Evolutionary conservation across 2,888 invertebrate genomes (phyloP), one percentile per base, ranked within the genome.

Genomic region (Machimus atricapillus): DNA sequence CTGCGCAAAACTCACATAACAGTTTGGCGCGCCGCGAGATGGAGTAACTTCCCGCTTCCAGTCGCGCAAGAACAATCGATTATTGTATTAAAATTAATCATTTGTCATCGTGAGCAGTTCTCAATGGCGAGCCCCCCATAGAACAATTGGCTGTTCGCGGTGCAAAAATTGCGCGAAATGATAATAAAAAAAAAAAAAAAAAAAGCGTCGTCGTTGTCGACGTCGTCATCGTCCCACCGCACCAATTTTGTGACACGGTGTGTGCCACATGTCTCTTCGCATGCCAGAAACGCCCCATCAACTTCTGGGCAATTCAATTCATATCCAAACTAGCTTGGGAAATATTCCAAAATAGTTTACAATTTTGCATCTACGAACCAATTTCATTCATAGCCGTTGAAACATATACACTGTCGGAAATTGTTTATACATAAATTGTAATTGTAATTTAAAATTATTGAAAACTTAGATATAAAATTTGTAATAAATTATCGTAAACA

Each of bases 11-110:
- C 82, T 85, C 85, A 46, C 37, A 74, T 85, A 43, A 82, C 46
- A 74, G 73, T 37, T 58, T 58, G 58, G 58, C 23, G 74, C 85
- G 46, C 34, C 14, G n/a, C 12, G 43, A 46, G 76, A 74, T 73
- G 76, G 74, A 85, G 46, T 76, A 76, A 76, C 43, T 76, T 43
- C 85, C 85, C 31, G 37, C 66, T 46, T 76, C 74, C 74, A 19
- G 43, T 56, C 74, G 40, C 34, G 19, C 52, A 77, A 87, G 74
- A 87, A 87, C 86, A 87, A 87, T 87, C 74, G 86, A 87, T 86
- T 87, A 87, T 87, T 87, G 86, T 87, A 87, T 87, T 81, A 52
- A 87, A 87, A 87, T 87, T 74, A 87, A 87, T 81, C 86, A 87
- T 81, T 87, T 87, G 86, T 81, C 86, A 87, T 76, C 86, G 86